Percentiles rank a stretch among this genome's conserved stretches.
Conservation (phyloP, 2,797 vertebrate species). For the Aldrovandia affinis region DNA sequence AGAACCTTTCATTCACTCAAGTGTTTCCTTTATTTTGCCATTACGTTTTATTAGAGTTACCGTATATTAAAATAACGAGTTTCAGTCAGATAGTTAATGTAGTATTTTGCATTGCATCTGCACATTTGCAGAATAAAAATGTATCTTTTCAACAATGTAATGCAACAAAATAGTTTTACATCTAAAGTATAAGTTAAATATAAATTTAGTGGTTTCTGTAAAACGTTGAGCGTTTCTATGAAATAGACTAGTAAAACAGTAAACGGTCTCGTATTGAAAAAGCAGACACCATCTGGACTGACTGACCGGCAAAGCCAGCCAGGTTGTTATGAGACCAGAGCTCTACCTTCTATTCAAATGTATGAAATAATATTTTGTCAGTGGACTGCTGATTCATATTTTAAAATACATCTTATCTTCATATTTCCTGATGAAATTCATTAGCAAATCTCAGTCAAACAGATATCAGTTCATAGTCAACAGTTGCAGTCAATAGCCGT, state of each 20-base stretch:
- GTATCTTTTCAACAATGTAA: not conserved
- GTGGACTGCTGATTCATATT: not conserved
- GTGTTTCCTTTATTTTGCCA: too few relatives aligned
- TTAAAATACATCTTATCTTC: not conserved
- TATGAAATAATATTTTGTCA: not conserved
- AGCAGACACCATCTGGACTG: not conserved
- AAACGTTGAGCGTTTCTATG: not conserved
- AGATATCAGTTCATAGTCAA: not conserved
- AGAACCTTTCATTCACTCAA: too few relatives aligned
- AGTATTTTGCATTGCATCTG: too few relatives aligned
- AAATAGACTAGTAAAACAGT: too few relatives aligned
- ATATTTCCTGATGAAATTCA: not conserved
- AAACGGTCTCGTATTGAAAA: not conserved
- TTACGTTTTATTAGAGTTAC: too few relatives aligned
- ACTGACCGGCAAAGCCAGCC: not conserved
- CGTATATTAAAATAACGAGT: too few relatives aligned
- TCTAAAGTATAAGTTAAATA: not conserved
- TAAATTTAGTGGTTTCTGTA: not conserved
- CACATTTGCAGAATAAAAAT: not conserved
- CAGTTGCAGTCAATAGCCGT: too few relatives aligned
- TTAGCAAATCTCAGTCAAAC: not conserved
- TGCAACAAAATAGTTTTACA: not conserved
- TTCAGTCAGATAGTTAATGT: too few relatives aligned
- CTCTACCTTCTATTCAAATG: not conserved
- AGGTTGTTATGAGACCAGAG: not conserved